phyloP scores from a whole-genome alignment of 2,888 invertebrate species.

The Nymphalis c-album region DNA sequence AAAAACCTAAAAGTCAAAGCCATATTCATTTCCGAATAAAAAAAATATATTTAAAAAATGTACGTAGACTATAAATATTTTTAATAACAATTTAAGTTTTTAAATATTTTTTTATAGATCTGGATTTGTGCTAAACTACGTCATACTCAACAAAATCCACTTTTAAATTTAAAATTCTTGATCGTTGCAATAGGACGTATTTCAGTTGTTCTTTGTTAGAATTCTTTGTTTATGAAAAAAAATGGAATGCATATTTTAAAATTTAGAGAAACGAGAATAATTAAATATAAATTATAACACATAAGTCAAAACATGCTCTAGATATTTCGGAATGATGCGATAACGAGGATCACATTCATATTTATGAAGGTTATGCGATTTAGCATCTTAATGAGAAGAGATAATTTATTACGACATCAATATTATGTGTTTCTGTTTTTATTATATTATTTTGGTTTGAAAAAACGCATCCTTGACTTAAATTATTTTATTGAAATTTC shows the following conservation, averaged over 20 bases:
- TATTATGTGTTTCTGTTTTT: conserved; percentile 1
- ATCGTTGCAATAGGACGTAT: too few species aligned
- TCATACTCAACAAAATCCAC: too few species aligned
- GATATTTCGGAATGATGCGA: conserved; percentile 11
- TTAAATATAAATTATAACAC: background rate
- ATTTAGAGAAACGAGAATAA: too few species aligned
- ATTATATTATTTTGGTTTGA: background rate
- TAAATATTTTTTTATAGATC: too few species aligned
- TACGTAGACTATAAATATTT: too few species aligned
- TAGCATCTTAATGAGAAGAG: conserved; percentile 1
- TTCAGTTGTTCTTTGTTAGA: too few species aligned
- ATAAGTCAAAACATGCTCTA: conserved; percentile 16
- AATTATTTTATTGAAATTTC: background rate
- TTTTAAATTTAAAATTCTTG: too few species aligned
- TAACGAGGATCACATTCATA: conserved; percentile 9
- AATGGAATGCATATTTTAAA: too few species aligned
- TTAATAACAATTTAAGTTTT: too few species aligned
- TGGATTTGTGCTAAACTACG: too few species aligned
- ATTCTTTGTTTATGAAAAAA: too few species aligned
- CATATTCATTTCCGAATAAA: background rate
- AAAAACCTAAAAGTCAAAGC: background rate
- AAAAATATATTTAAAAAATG: too few species aligned
- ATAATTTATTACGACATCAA: conserved; percentile 1
- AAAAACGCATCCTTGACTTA: background rate
- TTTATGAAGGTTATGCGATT: conserved; percentile 16